Conservation (phyloP, 92 coral and sea anemone genomes). For the Porites rus region DNA sequence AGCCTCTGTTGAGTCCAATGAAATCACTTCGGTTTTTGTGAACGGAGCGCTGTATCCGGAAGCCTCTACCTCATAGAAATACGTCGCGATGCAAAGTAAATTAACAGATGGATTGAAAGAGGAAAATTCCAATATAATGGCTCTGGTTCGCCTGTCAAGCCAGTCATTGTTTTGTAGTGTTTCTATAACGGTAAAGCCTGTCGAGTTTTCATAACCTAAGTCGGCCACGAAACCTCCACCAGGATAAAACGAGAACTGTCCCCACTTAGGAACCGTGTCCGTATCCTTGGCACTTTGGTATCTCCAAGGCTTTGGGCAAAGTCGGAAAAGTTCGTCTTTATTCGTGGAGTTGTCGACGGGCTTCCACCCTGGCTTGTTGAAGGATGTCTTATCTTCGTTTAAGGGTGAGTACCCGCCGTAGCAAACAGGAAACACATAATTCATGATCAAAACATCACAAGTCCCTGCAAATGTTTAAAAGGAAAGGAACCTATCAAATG, state of each 20-base stretch:
- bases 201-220: conserved; percentile 68
- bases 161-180: conserved; percentile 60
- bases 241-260: conserved; percentile 67
- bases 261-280: conserved; percentile 73
- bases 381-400: conserved; percentile 63
- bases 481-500: neutral
- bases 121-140: conserved; percentile 74
- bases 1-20: conserved; percentile 61
- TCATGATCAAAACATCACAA: conserved; percentile 62
- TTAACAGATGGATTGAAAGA: conserved; percentile 76
- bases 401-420: conserved; percentile 57
- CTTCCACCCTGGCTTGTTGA: conserved; percentile 75
- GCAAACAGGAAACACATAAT: conserved; percentile 36
- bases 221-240: conserved; percentile 90
- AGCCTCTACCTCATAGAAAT: conserved; percentile 68
- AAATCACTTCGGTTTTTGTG: conserved; percentile 57
- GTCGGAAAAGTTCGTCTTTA: conserved; percentile 49
- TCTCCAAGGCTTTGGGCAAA: conserved; percentile 92
- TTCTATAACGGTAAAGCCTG: conserved; percentile 36
- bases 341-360: conserved; percentile 29
- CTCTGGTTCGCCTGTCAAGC: conserved; percentile 80
- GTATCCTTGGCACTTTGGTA: conserved; percentile 61
- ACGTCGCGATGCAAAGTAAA: conserved; percentile 56
- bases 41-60: conserved; percentile 59
- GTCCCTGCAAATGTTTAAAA: conserved; percentile 48